A percentile compares a stretch with the other conserved stretches of the same genome.
Conservation (phyloP, 30 jellyfish, hydroid and myxozoan genomes). For the Cassiopea andromeda region DNA sequence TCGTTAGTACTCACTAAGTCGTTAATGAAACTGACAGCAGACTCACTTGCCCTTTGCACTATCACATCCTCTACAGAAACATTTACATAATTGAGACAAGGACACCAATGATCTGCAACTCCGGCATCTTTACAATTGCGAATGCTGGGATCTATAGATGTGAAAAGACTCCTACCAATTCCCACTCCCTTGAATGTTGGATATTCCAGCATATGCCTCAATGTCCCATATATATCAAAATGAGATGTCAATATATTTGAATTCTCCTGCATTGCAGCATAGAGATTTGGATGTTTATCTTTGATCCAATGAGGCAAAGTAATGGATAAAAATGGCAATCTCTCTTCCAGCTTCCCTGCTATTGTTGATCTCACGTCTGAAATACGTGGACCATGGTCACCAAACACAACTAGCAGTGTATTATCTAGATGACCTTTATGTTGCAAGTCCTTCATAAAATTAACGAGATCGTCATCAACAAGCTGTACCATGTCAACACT, state of each 20-base stretch:
- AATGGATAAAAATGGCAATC: slow-evolving; percentile 68
- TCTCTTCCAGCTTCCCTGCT: slow-evolving; percentile 73
- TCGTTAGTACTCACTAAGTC: not conserved
- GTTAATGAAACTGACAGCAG: slow-evolving; percentile 32
- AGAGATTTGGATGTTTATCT: slow-evolving; percentile 15
- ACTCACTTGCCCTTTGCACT: slow-evolving; percentile 7
- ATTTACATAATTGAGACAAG: slow-evolving; percentile 50
- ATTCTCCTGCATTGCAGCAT: slow-evolving; percentile 12
- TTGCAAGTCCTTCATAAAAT: slow-evolving; percentile 20
- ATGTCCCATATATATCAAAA: slow-evolving; percentile 73
- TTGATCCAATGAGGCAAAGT: slow-evolving; percentile 61
- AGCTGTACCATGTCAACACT: slow-evolving; percentile 16
- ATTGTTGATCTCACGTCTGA: slow-evolving; percentile 29
- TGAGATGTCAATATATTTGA: slow-evolving; percentile 56
- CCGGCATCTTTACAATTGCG: slow-evolving; percentile 82
- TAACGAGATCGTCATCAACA: slow-evolving; percentile 56
- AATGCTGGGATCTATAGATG: slow-evolving; percentile 44
- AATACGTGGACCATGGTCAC: slow-evolving; percentile 75
- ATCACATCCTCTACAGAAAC: slow-evolving; percentile 1
- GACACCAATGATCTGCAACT: slow-evolving; percentile 83
- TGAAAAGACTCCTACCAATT: slow-evolving; percentile 78
- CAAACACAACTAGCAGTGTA: slow-evolving; percentile 55
- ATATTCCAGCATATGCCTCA: slow-evolving; percentile 48
- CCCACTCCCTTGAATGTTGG: slow-evolving; percentile 37
- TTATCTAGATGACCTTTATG: slow-evolving; percentile 39